Evolutionary conservation across 2,888 invertebrate species (phyloP), one percentile per base, ranked within the genome.

Genomic region (Drosophila cyrtoloma): DNA sequence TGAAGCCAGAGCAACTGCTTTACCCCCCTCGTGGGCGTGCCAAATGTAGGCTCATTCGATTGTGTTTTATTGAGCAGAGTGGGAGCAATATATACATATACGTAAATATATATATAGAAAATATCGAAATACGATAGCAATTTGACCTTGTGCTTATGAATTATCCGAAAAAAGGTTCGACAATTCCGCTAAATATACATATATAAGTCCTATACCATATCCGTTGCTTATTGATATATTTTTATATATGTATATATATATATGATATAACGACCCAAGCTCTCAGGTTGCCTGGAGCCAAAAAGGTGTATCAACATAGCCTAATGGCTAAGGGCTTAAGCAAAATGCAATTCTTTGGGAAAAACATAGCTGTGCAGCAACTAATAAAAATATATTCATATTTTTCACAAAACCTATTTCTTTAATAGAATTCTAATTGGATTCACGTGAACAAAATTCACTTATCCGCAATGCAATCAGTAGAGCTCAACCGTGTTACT

Each of bases 401-500:
- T 22, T 2, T 12, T 5, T 42, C 26, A 16, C 9, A 35, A 35
- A 26, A 22, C 14, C 4, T 1, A 1, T 47, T 69, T 28, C 58
- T 30, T 35, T 16, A 56, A 42, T 42, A 35, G 0, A n/a, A 16
- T 44, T 42, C 19, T 52, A 71, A 76, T 72, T 35, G 9, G 2
- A 22, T 68, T 62, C 72, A 68, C 62, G 81, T 79, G 81, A 14
- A 6, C 9, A 0, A 10, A 53, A 59, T 42, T 16, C 10, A 64
- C 19, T 26, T 56, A 16, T n/a, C 28, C 26, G 2, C 26, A 19
- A 16, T 44, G 55, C 10, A 28, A 44, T 32, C 44, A 58, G 57
- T 55, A 19, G 51, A 62, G 55, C 67, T 4, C 53, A 72, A 60
- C 66, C 14, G 16, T 9, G 26, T 2, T 9, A 9, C 42, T 22